Evolutionary conservation across 1,140 invertebrate genomes (phyloP), one percentile per base, ranked within the genome.

Genomic region (Dufourea novaeangliae): DNA sequence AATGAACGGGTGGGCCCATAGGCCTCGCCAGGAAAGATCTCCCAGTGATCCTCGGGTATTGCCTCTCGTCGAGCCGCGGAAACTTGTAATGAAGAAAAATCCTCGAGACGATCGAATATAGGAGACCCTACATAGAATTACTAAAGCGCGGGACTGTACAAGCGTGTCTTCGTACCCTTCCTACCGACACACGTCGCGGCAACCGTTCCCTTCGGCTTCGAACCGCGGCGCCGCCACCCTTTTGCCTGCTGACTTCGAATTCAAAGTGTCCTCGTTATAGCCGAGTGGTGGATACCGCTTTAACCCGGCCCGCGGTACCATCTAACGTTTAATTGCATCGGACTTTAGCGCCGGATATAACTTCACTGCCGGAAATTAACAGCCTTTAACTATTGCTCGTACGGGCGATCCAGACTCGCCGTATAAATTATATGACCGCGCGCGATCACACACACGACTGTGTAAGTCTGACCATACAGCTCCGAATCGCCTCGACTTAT

Each of bases 311-410:
- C 79, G 34, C 67, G 71, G 62, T 68, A 80, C 59, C 82, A 72
- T 89, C 86, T 84, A 88, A 88, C 86, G 87, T 88, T 89, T 88
- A 90, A 90, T 90, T 90, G 87, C 88, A 90, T 89, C 79, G 86
- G 87, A 86, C 86, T 84, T 86, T 82, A 82, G 74, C 76, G 79
- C 83, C 86, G 87, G 87, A 88, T 89, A 87, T 88, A 90, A 88
- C 86, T 88, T 88, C 83, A 87, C 83, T 86, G 80, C 83, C 83
- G 87, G 84, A 90, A 89, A 88, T 90, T 87, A 89, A 90, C 84
- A 83, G 83, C 84, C 86, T 88, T 86, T 87, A 84, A 81, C 80
- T 83, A 85, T 85, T 77, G 84, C 76, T 56, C 37, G 37, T 76
- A 10, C 54, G 1, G 62, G 64, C 37, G 50, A 17, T 61, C 73